Percentiles rank a stretch among this genome's conserved stretches.
Evolutionary conservation across 1,140 invertebrate species (phyloP).

Genomic region (Orchestia grillus): DNA sequence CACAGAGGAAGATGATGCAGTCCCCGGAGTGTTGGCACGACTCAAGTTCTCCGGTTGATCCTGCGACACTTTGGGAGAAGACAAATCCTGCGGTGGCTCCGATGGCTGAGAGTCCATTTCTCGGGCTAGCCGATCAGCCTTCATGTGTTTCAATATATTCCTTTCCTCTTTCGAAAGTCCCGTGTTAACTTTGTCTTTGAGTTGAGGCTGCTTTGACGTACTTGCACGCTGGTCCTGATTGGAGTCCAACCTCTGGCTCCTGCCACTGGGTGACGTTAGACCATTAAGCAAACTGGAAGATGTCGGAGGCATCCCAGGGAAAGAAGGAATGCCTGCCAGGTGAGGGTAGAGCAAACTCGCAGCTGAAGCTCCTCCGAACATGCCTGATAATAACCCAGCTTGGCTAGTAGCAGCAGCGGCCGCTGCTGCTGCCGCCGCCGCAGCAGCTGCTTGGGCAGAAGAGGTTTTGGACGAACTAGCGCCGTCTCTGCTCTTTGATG

Average conservation of each 20-base stretch:
- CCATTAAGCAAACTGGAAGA: constrained; percentile 64
- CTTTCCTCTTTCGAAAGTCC: constrained; percentile 67
- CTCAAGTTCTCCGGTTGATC: constrained; percentile 47
- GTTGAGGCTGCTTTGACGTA: constrained; percentile 59
- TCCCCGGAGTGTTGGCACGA: constrained; percentile 36
- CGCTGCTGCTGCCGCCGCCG: constrained; percentile 39
- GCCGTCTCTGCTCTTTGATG: constrained; percentile 64
- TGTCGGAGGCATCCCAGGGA: constrained; percentile 64
- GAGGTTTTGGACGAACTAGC: constrained; percentile 51
- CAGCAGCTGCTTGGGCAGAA: constrained; percentile 37
- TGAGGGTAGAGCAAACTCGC: constrained; percentile 68
- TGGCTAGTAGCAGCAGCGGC: constrained; percentile 60
- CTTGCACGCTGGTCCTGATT: constrained; percentile 48
- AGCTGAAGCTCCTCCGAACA: constrained; percentile 64
- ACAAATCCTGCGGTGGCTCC: constrained; percentile 44
- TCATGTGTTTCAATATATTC: constrained; percentile 67
- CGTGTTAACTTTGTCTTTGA: constrained; percentile 62
- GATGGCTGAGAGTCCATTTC: constrained; percentile 37
- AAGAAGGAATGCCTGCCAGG: constrained; percentile 63
- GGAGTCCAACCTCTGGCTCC: constrained; percentile 49
- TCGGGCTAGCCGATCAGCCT: constrained; percentile 66
- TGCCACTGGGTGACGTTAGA: constrained; percentile 61
- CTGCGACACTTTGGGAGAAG: constrained; percentile 34
- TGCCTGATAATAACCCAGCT: constrained; percentile 60
- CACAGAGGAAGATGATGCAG: constrained; percentile 20